Evolutionary conservation across 2,888 invertebrate genomes (phyloP).

Genomic region (Acanthosepion lycidas): DNA sequence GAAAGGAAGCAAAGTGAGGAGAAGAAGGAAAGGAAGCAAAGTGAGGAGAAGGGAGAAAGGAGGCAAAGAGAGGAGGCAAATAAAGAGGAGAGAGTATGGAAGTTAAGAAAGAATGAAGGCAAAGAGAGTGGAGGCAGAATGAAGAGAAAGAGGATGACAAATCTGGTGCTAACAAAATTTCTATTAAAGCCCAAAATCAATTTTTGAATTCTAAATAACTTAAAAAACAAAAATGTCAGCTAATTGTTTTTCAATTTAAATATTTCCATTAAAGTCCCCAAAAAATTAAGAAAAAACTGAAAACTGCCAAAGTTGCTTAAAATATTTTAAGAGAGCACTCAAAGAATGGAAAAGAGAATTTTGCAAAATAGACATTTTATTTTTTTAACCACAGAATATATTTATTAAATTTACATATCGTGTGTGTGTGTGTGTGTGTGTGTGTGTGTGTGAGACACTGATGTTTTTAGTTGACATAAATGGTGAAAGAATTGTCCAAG

Average conservation of each 20-base stretch:
- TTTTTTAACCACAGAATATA: neutral
- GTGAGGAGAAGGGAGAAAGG: neutral
- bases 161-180: neutral
- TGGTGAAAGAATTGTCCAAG: too few species aligned
- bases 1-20: neutral
- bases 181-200: neutral
- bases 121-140: neutral
- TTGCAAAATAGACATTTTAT: neutral
- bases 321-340: neutral
- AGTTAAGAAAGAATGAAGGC: too few species aligned
- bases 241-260: constrained; percentile 1
- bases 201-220: neutral
- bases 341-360: neutral
- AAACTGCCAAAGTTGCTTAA: neutral
- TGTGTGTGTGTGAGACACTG: neutral
- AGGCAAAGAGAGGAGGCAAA: too few species aligned
- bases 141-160: neutral
- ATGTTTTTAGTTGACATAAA: too few species aligned
- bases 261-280: neutral
- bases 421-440: neutral
- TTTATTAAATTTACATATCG: neutral
- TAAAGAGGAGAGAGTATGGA: too few species aligned
- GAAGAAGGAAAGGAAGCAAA: neutral
- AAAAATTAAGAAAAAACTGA: neutral
- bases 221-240: neutral